A percentile compares a stretch with the other conserved stretches of the same genome.
Conservation (phyloP, 2,113 vertebrate genomes). For the Muntiacus muntjak region DNA sequence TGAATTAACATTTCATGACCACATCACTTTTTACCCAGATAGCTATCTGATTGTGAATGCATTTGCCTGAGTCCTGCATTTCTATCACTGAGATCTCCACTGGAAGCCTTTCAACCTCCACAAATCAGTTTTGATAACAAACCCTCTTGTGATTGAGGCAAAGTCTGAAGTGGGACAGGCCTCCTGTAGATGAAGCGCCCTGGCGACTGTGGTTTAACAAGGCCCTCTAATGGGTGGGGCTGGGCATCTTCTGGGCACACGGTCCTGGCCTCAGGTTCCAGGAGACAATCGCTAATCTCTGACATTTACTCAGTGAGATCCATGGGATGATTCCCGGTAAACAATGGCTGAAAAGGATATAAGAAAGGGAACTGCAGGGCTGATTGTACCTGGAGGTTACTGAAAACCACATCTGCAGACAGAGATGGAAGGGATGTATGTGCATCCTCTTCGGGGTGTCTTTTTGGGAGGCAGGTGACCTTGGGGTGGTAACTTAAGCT, state of each 20-base stretch:
- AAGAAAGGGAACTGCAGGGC: background rate
- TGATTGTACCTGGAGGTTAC: background rate
- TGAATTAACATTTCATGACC: constrained; percentile 61
- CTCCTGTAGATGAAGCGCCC: background rate
- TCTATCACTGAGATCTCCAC: background rate
- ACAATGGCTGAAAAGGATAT: background rate
- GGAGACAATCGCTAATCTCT: background rate
- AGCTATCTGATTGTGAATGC: background rate
- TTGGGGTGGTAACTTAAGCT: background rate
- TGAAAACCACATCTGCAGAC: background rate
- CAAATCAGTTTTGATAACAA: background rate
- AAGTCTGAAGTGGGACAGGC: background rate
- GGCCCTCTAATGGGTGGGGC: fast-evolving
- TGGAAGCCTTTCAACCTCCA: background rate
- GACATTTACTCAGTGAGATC: background rate
- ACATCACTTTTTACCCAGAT: background rate
- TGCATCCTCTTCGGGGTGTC: background rate
- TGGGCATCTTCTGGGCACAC: background rate
- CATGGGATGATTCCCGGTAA: background rate
- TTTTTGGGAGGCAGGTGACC: background rate
- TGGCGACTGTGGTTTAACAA: too few species aligned
- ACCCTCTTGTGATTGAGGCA: background rate
- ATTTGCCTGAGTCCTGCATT: background rate
- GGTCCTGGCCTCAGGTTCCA: background rate
- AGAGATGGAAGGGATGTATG: background rate